Base-by-base conservation (phyloP, 1,140 invertebrate species). In the Solen grandis region DNA sequence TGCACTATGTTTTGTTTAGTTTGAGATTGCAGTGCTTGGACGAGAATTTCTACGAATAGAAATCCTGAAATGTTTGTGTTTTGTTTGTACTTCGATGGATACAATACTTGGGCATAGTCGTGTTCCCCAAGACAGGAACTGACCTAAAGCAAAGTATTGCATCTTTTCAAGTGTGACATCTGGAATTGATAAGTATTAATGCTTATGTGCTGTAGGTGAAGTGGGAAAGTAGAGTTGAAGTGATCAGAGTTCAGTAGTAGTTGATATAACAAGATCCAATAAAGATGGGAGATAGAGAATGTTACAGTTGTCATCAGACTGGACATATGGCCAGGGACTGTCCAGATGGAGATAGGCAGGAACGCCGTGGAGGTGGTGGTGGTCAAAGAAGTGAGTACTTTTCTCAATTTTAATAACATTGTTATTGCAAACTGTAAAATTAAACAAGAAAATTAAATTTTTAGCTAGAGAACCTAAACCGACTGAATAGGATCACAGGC, bases 141-240 rank as follows among this genome's bases (percentile, higher is more conserved):
- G n/a, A n/a, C n/a, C n/a, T n/a, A n/a, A n/a, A n/a, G n/a, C n/a
- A n/a, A n/a, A n/a, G n/a, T n/a, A n/a, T n/a, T n/a, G n/a, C n/a
- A n/a, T n/a, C n/a, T n/a, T n/a, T n/a, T n/a, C n/a, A n/a, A n/a
- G n/a, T n/a, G n/a, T n/a, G n/a, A n/a, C n/a, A n/a, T n/a, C n/a
- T n/a, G n/a, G n/a, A n/a, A n/a, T n/a, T n/a, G n/a, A n/a, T n/a
- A n/a, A n/a, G n/a, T n/a, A n/a, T n/a, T n/a, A n/a, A n/a, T 76
- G 60, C 60, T 76, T 76, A 63, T 76, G 74, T 76, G 74, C 74
- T 76, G 74, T 76, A 76, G 74, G 74, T 76, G 74, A 75, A 76
- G 74, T 76, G 65, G 74, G 41, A 50, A 59, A 50, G 41, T 27
- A 70, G 52, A 72, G 69, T 72, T 72, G 69, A 72, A 60, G 59